Evolutionary conservation across 1,140 invertebrate genomes (phyloP), one percentile per base, ranked within the genome.

Genomic region (Brachionus rubens): DNA sequence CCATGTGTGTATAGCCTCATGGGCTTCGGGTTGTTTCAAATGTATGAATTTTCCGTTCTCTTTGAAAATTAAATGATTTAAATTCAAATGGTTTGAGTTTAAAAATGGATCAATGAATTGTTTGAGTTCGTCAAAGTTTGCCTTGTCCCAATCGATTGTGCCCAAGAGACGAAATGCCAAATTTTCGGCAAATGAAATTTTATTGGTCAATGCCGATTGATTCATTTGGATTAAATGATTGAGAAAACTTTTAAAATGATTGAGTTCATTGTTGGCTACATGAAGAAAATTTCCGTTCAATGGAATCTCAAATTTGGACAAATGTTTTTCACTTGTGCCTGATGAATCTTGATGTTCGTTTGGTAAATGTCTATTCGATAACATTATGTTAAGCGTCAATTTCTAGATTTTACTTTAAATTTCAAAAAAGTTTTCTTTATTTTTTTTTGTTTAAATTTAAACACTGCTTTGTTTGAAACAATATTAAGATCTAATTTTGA

Each of bases 101-200:
- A 65, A 46, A 24, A 65, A 65, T 14, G 59, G 59, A 7, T 65
- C 36, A 43, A 65, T 65, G 12, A 65, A 65, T 43, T 65, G 33
- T 65, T 65, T 65, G 3, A 65, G 24, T 36, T 65, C 59, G 12
- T 65, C 40, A 65, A 65, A 65, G 19, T 65, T 65, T 14, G 59
- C 40, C 12, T 65, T 41, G 12, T 65, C n/a, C 59, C 59, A 65
- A n/a, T 65, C 59, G 40, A 65, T 65, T 19, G 59, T 65, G n/a
- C 59, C 59, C 19, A 65, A 14, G 9, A 65, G 40, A 5, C 59
- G 33, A 21, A 65, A 65, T 43, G 59, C 59, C 24, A 65, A 43
- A 21, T 65, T 65, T 65, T 65, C 59, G 24, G 59, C 59, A 65
- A 65, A 65, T 43, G 59, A 65, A 26, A 65, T 65, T 46, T 65